Evolutionary conservation across 2,888 invertebrate genomes (phyloP).

Genomic region (Pollenia angustigena): DNA sequence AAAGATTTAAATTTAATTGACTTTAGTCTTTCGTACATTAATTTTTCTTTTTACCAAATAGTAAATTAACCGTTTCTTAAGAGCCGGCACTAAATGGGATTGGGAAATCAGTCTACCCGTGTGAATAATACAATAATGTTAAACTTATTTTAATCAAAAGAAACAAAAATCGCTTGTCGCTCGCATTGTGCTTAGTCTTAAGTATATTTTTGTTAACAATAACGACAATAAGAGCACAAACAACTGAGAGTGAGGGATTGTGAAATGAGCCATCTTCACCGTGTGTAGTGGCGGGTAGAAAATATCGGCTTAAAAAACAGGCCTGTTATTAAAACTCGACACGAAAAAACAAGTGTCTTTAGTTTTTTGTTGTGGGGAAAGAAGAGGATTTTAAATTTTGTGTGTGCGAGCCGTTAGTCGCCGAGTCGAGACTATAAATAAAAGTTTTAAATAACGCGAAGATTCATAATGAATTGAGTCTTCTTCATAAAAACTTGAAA

Average conservation of each 20-base stretch:
- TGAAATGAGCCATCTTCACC: conserved; percentile 51
- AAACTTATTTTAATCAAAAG: neutral
- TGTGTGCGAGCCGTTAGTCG: conserved; percentile 10
- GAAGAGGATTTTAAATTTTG: conserved; percentile 31
- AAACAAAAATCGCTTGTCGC: conserved; percentile 7
- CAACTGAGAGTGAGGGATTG: neutral
- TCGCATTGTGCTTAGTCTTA: neutral
- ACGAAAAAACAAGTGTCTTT: conserved; percentile 30
- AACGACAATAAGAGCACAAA: conserved; percentile 1
- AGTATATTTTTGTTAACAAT: too few species aligned
- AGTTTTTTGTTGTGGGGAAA: conserved; percentile 13
- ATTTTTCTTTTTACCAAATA: too few species aligned
- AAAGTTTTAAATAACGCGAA: conserved; percentile 62
- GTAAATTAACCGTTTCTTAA: too few species aligned
- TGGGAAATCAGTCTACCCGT: too few species aligned
- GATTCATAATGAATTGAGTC: conserved; percentile 70
- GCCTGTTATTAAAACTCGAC: conserved; percentile 45
- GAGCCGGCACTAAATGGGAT: too few species aligned
- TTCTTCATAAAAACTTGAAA: conserved; percentile 62
- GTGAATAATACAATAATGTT: too few species aligned
- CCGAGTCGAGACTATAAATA: conserved; percentile 68
- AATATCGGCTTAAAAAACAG: conserved; percentile 61
- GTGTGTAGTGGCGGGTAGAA: neutral
- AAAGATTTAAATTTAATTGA: too few species aligned
- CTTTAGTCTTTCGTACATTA: too few species aligned